Conservation (phyloP, 2,113 vertebrate species). For the Eudyptes chrysolophus region DNA sequence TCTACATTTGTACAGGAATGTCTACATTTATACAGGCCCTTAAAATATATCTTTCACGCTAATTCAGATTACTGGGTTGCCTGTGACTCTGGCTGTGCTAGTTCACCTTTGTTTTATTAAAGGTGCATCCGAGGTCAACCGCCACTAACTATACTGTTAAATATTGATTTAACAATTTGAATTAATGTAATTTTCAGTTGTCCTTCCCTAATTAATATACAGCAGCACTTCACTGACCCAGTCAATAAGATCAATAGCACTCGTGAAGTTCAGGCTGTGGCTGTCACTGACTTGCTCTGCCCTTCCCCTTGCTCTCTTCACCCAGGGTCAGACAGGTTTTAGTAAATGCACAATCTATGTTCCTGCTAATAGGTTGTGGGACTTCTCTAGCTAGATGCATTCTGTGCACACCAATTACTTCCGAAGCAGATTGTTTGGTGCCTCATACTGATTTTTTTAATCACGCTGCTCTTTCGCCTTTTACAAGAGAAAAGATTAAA, state of each 20-base stretch:
- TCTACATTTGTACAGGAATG: not conserved
- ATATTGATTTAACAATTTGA: conserved; percentile 76
- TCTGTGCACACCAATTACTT: not conserved
- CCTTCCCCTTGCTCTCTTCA: not conserved
- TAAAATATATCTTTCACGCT: not conserved
- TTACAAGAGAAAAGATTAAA: not conserved
- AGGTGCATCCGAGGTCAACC: conserved; percentile 57
- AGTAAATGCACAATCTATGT: not conserved
- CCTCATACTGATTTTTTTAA: not conserved
- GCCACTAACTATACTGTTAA: conserved; percentile 66
- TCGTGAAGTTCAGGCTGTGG: not conserved
- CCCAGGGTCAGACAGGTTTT: not conserved
- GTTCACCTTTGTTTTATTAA: conserved; percentile 62
- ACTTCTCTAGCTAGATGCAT: not conserved
- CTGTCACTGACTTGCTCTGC: not conserved
- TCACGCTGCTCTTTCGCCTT: not conserved
- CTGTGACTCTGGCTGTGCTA: not conserved
- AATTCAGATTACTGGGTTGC: conserved; percentile 39
- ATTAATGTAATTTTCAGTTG: conserved; percentile 72
- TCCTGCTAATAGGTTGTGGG: not conserved
- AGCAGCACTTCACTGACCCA: conserved; percentile 55
- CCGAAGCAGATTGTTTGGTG: not conserved
- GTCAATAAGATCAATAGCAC: conserved; percentile 71
- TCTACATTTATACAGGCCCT: not conserved
- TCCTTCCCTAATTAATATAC: conserved; percentile 63